These are phyloP conservation scores for Zygogramma bicolorata DNA, from an alignment of 2,888 invertebrate genomes.

Conservation along the genomic window DNA sequence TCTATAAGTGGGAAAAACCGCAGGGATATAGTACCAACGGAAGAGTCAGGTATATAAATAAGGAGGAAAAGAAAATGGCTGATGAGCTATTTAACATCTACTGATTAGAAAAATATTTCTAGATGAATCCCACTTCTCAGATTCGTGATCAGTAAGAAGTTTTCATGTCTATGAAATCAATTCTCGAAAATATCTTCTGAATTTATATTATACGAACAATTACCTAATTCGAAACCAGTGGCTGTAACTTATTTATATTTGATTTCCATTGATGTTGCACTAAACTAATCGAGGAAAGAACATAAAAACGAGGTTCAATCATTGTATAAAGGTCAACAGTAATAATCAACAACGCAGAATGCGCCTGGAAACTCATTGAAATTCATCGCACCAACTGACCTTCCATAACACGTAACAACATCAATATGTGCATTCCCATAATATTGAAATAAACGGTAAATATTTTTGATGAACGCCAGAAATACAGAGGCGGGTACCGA, in stretches of 20 bases:
- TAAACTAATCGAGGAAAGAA: not conserved
- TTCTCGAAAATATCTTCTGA: too few relatives aligned
- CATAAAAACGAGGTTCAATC: not conserved
- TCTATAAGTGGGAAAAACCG: too few relatives aligned
- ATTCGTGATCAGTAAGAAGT: too few relatives aligned
- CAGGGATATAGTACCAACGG: too few relatives aligned
- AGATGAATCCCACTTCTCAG: too few relatives aligned
- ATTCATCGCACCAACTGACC: constrained; percentile 30
- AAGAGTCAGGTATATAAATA: too few relatives aligned
- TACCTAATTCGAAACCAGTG: not conserved
- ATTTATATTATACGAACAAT: too few relatives aligned
- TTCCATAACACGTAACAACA: constrained; percentile 23
- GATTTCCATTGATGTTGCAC: not conserved
- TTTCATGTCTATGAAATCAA: too few relatives aligned
- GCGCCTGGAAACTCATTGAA: constrained; percentile 22
- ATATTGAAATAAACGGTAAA: not conserved
- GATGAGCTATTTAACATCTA: too few relatives aligned
- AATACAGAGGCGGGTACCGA: not conserved
- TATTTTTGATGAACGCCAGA: constrained; percentile 5
- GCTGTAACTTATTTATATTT: not conserved
- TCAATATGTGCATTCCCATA: constrained; percentile 5
- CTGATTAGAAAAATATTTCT: too few relatives aligned
- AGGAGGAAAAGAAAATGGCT: too few relatives aligned
- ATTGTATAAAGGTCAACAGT: not conserved
- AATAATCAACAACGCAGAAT: constrained; percentile 23